phyloP scores from a whole-genome alignment of 2,888 invertebrate species.

The Nymphalis polychloros region DNA sequence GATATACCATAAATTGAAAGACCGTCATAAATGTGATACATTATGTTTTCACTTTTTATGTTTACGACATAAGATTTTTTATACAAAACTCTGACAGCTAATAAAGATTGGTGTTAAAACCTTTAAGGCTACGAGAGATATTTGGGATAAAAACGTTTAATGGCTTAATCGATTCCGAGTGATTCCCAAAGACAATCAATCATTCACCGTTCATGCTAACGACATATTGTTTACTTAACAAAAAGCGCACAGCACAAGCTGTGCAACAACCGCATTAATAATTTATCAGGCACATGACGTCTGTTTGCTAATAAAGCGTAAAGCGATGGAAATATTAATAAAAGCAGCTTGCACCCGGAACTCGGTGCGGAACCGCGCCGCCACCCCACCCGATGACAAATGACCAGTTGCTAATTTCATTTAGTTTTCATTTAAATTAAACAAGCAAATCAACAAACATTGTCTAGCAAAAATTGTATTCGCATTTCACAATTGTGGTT shows the following conservation, averaged over 20 bases:
- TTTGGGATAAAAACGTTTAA: slow-evolving; percentile 3
- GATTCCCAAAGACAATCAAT: slow-evolving; percentile 24
- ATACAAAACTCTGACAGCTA: slow-evolving; percentile 22
- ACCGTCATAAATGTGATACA: slow-evolving; percentile 40
- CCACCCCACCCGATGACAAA: slow-evolving; percentile 69
- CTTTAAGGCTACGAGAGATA: background rate
- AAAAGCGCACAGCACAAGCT: slow-evolving; percentile 69
- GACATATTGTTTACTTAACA: slow-evolving; percentile 47
- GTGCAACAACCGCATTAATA: slow-evolving; percentile 78
- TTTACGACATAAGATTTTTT: slow-evolving; percentile 28
- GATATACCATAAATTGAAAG: slow-evolving; percentile 41
- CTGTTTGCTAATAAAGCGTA: slow-evolving; percentile 81
- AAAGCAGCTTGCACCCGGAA: slow-evolving; percentile 76
- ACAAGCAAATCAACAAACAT: slow-evolving; percentile 47
- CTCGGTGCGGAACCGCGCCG: slow-evolving; percentile 59
- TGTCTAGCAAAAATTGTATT: slow-evolving; percentile 12
- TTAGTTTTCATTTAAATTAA: slow-evolving; percentile 74
- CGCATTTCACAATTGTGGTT: slow-evolving; percentile 7
- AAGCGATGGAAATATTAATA: slow-evolving; percentile 80
- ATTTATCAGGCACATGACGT: slow-evolving; percentile 81
- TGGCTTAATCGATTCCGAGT: background rate
- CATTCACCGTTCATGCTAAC: slow-evolving; percentile 22
- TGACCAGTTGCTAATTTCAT: slow-evolving; percentile 74
- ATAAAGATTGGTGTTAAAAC: slow-evolving; percentile 11
- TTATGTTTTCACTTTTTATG: slow-evolving; percentile 32